A percentile compares a stretch with the other conserved stretches of the same genome.
Conservation (phyloP, 2,113 vertebrate species). For the Ochotona curzoniae region DNA sequence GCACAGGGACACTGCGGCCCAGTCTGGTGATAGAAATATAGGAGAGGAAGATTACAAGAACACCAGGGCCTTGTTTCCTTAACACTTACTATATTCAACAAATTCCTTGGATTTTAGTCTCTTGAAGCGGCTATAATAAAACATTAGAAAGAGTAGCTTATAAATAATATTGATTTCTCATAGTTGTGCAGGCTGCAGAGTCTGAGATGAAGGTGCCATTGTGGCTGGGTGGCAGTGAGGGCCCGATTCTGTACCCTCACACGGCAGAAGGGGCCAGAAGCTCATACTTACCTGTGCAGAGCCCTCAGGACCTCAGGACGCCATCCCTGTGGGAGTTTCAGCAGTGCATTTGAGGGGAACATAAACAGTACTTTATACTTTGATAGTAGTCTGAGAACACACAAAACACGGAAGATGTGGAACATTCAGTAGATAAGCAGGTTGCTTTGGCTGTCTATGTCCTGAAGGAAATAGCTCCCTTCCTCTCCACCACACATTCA, state of each 20-base stretch:
- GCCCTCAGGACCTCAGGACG: not conserved
- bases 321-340: not conserved
- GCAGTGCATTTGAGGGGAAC: not conserved
- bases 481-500: not conserved
- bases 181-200: not conserved
- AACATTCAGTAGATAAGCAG: not conserved
- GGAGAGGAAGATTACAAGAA: not conserved
- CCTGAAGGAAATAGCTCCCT: not conserved
- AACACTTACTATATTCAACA: not conserved
- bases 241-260: not conserved
- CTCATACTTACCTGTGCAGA: not conserved
- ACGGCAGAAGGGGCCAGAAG: not conserved
- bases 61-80: not conserved
- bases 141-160: not conserved
- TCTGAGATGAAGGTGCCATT: not conserved
- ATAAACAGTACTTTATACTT: not conserved
- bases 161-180: not conserved
- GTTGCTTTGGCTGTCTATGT: not conserved
- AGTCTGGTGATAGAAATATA: not conserved
- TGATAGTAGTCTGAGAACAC: not conserved
- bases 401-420: not conserved
- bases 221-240: not conserved
- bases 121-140: not conserved
- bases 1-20: not conserved
- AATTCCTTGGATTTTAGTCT: not conserved